These are phyloP conservation scores for Agrypnus murinus DNA, from an alignment of 2,888 invertebrate species.

Conservation along the genomic window DNA sequence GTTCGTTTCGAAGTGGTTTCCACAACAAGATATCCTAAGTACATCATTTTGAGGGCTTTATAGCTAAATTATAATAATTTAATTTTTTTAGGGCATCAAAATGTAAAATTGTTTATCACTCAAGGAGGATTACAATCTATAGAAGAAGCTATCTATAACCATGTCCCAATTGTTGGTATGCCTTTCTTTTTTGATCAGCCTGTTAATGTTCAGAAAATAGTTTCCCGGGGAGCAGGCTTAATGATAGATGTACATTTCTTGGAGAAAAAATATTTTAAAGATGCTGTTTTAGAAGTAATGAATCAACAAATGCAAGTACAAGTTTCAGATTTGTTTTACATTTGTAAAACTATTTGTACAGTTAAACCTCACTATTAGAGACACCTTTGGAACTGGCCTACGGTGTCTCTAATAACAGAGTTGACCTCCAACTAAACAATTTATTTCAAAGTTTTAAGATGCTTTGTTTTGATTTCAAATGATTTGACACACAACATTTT, in stretches of 20 bases:
- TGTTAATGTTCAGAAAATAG: constrained; percentile 61
- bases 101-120: background rate
- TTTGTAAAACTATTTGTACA: too few species aligned
- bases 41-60: background rate
- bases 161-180: constrained; percentile 69
- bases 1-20: constrained; percentile 22
- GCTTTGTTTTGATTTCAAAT: too few species aligned
- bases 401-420: too few species aligned
- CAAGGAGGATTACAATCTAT: background rate
- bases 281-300: constrained; percentile 58
- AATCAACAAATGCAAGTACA: constrained; percentile 55
- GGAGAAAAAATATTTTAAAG: constrained; percentile 60
- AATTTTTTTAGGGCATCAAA: background rate
- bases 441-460: too few species aligned
- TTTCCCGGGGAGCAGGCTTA: constrained; percentile 62
- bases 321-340: too few species aligned
- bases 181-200: constrained; percentile 70
- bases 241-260: constrained; percentile 63
- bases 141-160: constrained; percentile 55
- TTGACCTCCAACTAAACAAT: too few species aligned
- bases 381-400: too few species aligned
- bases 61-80: too few species aligned
- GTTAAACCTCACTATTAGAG: too few species aligned
- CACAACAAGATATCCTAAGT: constrained; percentile 6
- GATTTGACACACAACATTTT: too few species aligned